Evolutionary conservation across 2,888 invertebrate species (phyloP).

Genomic region (Calliopum simillimum): DNA sequence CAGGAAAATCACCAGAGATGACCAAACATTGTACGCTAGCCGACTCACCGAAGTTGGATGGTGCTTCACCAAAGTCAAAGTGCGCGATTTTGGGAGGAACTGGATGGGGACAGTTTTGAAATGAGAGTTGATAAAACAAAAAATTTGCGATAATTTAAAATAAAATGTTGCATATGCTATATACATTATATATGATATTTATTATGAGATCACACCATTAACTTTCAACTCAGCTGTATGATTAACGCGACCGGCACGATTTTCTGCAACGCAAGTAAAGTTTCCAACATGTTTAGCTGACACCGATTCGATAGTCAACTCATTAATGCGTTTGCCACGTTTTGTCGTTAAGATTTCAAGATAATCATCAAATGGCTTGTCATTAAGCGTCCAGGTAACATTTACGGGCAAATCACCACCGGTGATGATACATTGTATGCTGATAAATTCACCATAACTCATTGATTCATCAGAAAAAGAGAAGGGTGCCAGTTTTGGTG

Average conservation of each 20-base stretch:
- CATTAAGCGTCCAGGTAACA: slow-evolving; percentile 73
- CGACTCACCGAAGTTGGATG: slow-evolving; percentile 75
- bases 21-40: slow-evolving; percentile 73
- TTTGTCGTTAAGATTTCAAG: slow-evolving; percentile 64
- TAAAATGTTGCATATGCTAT: background rate
- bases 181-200: slow-evolving; percentile 5
- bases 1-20: slow-evolving; percentile 74
- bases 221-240: slow-evolving; percentile 79
- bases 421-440: slow-evolving; percentile 69
- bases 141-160: slow-evolving; percentile 31
- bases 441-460: slow-evolving; percentile 75
- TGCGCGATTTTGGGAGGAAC: slow-evolving; percentile 81
- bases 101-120: slow-evolving; percentile 54
- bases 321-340: slow-evolving; percentile 69
- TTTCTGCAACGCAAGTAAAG: slow-evolving; percentile 81
- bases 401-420: slow-evolving; percentile 73
- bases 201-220: slow-evolving; percentile 73
- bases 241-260: slow-evolving; percentile 77
- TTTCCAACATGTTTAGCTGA: slow-evolving; percentile 79
- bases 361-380: slow-evolving; percentile 64
- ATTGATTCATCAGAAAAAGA: slow-evolving; percentile 79
- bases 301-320: slow-evolving; percentile 77
- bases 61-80: slow-evolving; percentile 77
- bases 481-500: slow-evolving; percentile 81
- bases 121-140: slow-evolving; percentile 34